A percentile compares a stretch with the other conserved stretches of the same genome.
phyloP scores from a whole-genome alignment of 1,140 invertebrate species.

The Scaptomyza montana region DNA sequence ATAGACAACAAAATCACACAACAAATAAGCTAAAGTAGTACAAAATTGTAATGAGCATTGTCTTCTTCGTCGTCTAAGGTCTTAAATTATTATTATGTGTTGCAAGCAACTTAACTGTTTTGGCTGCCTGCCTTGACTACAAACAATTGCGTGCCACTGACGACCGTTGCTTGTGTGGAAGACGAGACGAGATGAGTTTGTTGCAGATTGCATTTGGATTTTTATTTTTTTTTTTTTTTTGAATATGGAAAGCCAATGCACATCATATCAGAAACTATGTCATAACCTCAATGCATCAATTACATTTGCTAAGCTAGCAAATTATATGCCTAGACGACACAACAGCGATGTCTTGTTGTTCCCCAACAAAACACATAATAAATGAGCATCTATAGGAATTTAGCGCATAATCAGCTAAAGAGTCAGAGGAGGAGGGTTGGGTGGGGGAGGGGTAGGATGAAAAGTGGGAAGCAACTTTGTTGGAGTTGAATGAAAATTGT shows the following conservation, averaged over 20 bases:
- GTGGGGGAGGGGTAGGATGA: neutral
- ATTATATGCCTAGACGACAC: conserved; percentile 56
- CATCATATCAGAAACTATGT: conserved; percentile 70
- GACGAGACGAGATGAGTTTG: neutral
- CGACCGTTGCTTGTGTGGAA: too few relatives aligned
- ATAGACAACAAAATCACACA: neutral
- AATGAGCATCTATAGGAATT: conserved; percentile 71
- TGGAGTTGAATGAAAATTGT: too few relatives aligned
- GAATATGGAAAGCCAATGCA: conserved; percentile 48
- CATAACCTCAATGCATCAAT: conserved; percentile 79
- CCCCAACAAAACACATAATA: conserved; percentile 56
- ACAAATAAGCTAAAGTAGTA: conserved; percentile 1
- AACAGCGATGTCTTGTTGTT: conserved; percentile 1
- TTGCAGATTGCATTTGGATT: neutral
- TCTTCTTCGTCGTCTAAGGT: neutral
- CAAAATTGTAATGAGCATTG: conserved; percentile 7
- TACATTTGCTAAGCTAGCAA: conserved; percentile 63
- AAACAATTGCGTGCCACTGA: conserved; percentile 54
- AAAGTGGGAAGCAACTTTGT: too few relatives aligned
- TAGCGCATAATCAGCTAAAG: conserved; percentile 70
- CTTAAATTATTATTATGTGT: conserved; percentile 58
- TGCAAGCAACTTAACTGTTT: conserved; percentile 38
- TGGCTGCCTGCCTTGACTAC: conserved; percentile 1
- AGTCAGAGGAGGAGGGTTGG: neutral
- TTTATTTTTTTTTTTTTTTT: conserved; percentile 9